Evolutionary conservation across 2,888 invertebrate species (phyloP), one percentile per base, ranked within the genome.

Genomic region (Cremastobaeus sp.): DNA sequence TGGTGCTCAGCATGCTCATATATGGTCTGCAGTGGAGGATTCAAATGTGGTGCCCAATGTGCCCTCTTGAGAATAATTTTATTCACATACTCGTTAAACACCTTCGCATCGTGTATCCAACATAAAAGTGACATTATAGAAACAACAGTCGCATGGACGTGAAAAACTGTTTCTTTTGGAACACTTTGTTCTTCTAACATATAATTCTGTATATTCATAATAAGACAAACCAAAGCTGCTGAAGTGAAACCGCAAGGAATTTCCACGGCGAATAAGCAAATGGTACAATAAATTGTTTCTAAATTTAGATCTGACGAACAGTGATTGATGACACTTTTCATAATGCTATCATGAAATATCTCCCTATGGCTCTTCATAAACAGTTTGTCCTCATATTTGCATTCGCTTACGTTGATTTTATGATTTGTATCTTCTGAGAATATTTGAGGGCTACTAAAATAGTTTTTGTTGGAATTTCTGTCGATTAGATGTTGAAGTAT

Each of bases 241-340:
- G 92, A 91, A 0, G 91, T 90, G 77, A 91, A 89, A 0, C 91
- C 91, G 62, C 91, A 91, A 0, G 92, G 92, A 9, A 92, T 89
- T 81, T 91, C 92, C 6, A 91, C 83, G 0, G 90, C 86, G 0
- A 91, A 84, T 39, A 91, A 83, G 47, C 91, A 90, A n/a, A 92
- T 85, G 0, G 90, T 88, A 30, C 89, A 88, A 77, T 90, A 92
- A 0, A 89, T 83, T 3, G 88, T 88, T 77, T 91, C 91, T 18
- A 92, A 78, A 76, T 91, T 91, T n/a, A 89, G 84, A 30, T 88
- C 85, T 4, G 83, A 88, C 0, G 82, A 77, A 12, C 88, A 88
- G 75, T 92, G 91, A 41, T 84, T 83, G 37, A 88, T 81, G 1
- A 90, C 79, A 4, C 91, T 89, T n/a, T 80, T 83, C 9, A 89